Conservation (phyloP, 1,140 invertebrate species). For the Cydia amplana region DNA sequence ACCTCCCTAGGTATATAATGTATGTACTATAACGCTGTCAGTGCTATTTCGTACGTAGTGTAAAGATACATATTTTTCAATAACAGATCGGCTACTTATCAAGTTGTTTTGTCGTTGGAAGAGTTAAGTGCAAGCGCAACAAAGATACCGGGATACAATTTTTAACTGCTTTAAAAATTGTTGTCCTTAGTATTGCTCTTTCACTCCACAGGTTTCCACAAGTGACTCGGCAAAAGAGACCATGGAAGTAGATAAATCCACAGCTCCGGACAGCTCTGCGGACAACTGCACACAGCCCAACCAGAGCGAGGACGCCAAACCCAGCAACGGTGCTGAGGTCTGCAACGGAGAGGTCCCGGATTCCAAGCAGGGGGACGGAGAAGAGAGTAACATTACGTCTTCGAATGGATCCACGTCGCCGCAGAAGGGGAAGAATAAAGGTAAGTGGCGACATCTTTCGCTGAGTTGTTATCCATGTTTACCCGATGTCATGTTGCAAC, state of each 20-base stretch:
- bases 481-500: too few species aligned
- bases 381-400: conserved; percentile 76
- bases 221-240: conserved; percentile 73
- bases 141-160: too few species aligned
- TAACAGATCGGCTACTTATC: too few species aligned
- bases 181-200: background rate
- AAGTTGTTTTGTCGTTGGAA: too few species aligned
- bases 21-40: too few species aligned
- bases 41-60: too few species aligned
- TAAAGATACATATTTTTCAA: too few species aligned
- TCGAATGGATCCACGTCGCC: conserved; percentile 71
- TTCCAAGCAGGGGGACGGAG: conserved; percentile 79
- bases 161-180: too few species aligned
- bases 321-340: conserved; percentile 63
- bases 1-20: too few species aligned
- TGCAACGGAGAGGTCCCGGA: conserved; percentile 76
- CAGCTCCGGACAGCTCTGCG: conserved; percentile 81
- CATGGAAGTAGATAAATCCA: conserved; percentile 63
- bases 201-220: conserved; percentile 73
- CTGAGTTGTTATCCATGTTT: too few species aligned
- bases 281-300: conserved; percentile 79
- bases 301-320: conserved; percentile 72
- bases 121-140: too few species aligned
- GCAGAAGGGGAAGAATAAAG: conserved; percentile 58
- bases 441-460: conserved; percentile 37